These are phyloP conservation scores for Drosophila subpulchrella DNA, from an alignment of 1,140 invertebrate genomes.

Conservation along the genomic window DNA sequence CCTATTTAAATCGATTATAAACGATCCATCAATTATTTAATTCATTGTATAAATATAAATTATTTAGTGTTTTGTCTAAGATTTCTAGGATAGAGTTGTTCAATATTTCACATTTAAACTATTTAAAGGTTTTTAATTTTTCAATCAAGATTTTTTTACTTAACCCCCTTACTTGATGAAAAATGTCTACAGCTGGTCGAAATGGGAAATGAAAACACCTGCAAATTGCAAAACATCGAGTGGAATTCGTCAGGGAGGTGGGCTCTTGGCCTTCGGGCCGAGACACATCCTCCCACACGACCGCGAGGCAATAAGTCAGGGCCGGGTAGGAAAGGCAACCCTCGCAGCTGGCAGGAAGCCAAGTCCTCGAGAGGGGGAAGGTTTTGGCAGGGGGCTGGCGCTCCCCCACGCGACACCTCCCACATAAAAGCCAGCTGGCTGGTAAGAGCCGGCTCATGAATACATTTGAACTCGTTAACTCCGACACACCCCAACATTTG, in stretches of 20 bases:
- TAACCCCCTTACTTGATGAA: neutral
- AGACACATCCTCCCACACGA: constrained; percentile 23
- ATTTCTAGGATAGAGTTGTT: neutral
- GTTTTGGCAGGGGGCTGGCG: constrained; percentile 7
- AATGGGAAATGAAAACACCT: constrained; percentile 67
- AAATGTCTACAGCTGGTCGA: constrained; percentile 69
- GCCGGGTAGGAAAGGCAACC: constrained; percentile 9
- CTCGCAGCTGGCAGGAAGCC: constrained; percentile 73
- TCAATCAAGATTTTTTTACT: constrained; percentile 25
- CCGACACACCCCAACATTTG: constrained; percentile 63
- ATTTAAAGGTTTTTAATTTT: neutral
- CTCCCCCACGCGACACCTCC: constrained; percentile 43
- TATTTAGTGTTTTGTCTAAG: neutral
- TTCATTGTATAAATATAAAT: neutral
- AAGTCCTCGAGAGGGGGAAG: constrained; percentile 6
- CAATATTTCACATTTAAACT: neutral
- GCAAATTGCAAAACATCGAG: constrained; percentile 78
- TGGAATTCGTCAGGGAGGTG: constrained; percentile 60
- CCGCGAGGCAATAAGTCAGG: constrained; percentile 72
- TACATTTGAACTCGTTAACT: constrained; percentile 84
- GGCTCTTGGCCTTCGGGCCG: neutral
- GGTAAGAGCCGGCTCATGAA: constrained; percentile 80
- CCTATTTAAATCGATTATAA: no score
- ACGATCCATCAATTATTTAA: no score
- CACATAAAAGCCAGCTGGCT: constrained; percentile 49